Conservation (phyloP, 2,888 invertebrate species). For the Drosophila paranaensis region DNA sequence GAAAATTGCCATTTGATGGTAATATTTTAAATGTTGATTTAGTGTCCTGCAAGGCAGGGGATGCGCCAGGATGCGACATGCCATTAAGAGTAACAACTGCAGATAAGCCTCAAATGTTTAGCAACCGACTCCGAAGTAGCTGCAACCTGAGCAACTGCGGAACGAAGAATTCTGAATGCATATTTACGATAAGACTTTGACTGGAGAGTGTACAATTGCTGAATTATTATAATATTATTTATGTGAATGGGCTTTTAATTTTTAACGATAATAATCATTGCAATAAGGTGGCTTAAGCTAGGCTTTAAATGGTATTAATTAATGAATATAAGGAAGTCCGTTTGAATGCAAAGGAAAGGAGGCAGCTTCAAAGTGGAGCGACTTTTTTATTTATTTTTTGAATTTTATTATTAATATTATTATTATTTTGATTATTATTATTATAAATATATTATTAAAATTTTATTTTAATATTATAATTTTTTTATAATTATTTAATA, state of each 20-base stretch:
- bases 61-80: background rate
- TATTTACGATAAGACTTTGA: background rate
- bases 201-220: background rate
- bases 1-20: constrained; percentile 42
- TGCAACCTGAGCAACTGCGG: background rate
- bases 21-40: constrained; percentile 30
- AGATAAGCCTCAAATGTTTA: background rate
- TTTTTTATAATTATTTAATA: too few relatives aligned
- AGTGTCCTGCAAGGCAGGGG: background rate
- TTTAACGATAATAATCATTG: background rate
- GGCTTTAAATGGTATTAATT: too few relatives aligned
- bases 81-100: background rate
- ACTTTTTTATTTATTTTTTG: too few relatives aligned
- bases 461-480: too few relatives aligned
- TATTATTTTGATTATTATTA: too few relatives aligned
- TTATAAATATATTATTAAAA: too few relatives aligned
- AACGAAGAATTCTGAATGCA: background rate
- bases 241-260: background rate
- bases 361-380: too few relatives aligned
- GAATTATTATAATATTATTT: background rate
- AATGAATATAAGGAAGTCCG: too few relatives aligned
- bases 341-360: too few relatives aligned
- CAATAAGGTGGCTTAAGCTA: background rate
- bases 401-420: too few relatives aligned
- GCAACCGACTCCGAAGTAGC: background rate